Evolutionary conservation across 2,888 invertebrate genomes (phyloP).

Genomic region (Erebia ligea): DNA sequence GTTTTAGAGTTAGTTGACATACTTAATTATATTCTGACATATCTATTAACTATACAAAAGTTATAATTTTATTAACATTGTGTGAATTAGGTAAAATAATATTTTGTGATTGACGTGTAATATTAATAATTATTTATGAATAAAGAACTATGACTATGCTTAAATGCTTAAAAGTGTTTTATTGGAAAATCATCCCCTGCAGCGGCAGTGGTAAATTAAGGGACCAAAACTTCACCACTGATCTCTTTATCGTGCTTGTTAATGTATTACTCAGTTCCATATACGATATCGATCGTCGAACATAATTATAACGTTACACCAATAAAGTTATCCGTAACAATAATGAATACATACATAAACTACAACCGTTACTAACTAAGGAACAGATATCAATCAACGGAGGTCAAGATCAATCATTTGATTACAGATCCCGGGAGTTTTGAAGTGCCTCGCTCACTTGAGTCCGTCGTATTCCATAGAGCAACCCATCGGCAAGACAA

Average conservation of each 20-base stretch:
- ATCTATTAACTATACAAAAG: no score
- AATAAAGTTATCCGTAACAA: conserved; percentile 18
- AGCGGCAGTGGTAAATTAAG: no score
- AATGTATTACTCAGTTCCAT: background rate
- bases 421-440: conserved; percentile 29
- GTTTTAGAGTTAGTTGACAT: no score
- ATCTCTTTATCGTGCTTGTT: background rate
- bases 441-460: conserved; percentile 27
- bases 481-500: background rate
- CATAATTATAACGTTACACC: background rate
- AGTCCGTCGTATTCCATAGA: background rate
- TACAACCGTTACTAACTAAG: conserved; percentile 17
- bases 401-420: conserved; percentile 39
- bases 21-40: no score
- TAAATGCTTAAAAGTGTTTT: no score
- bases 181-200: no score
- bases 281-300: background rate
- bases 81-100: no score
- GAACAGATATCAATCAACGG: conserved; percentile 23
- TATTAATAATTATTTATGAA: no score
- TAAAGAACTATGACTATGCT: no score
- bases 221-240: no score
- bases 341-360: conserved; percentile 18
- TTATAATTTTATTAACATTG: no score
- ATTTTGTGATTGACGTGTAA: no score